Evolutionary conservation across 1,140 invertebrate genomes (phyloP), one percentile per base, ranked within the genome.

Genomic region (Leptonema lineaticorne): DNA sequence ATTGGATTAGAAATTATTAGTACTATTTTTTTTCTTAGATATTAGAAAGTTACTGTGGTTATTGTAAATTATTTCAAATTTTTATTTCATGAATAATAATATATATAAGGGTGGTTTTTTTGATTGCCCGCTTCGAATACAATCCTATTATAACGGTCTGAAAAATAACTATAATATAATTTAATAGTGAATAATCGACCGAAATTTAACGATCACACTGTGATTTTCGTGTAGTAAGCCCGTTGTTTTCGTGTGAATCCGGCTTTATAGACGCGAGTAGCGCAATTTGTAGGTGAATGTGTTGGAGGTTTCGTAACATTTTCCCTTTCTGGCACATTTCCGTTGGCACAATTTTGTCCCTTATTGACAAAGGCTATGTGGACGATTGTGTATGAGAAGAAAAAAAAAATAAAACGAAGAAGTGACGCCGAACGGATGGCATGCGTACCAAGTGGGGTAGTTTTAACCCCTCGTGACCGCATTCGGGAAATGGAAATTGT

Each of bases 401-500:
- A n/a, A n/a, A n/a, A n/a, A n/a, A n/a, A n/a, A n/a, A n/a, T n/a
- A n/a, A n/a, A n/a, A n/a, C n/a, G n/a, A n/a, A n/a, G n/a, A n/a
- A n/a, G n/a, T n/a, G n/a, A n/a, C n/a, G n/a, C n/a, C 33, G 18
- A 60, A 60, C n/a, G 14, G 6, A 16, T 33, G 59, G 59, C 24
- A 26, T 26, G 59, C 33, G 59, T 63, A 26, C 41, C 59, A 63
- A 22, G 37, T 63, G 41, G 11, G 33, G 11, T 46, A 8, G 14
- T 8, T 8, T 20, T 20, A 26, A 18, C 9, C 16, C 48, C 2
- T 53, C 11, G 16, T 41, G 11, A 11, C 9, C 9, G 37, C 9
- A 41, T 41, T 9, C 11, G 37, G 37, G 16, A 41, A 41, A 41
- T n/a, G n/a, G n/a, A n/a, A n/a, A n/a, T n/a, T n/a, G n/a, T n/a